These are phyloP conservation scores for Drosophila sulfurigaster DNA, from an alignment of 1,140 invertebrate species.

Conservation along the genomic window DNA sequence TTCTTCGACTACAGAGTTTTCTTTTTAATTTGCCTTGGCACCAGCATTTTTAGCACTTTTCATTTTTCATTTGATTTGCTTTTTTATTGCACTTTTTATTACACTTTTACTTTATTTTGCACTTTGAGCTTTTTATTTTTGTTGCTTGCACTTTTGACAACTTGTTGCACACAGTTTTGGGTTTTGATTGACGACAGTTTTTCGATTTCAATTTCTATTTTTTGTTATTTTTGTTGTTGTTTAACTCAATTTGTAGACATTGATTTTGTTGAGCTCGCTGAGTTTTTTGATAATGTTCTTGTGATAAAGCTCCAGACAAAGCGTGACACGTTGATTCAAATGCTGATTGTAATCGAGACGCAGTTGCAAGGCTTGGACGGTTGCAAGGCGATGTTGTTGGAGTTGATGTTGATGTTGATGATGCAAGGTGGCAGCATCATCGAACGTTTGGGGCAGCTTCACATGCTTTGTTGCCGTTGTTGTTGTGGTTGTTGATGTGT, in stretches of 20 bases:
- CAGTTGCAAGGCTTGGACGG: conserved; percentile 24
- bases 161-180: conserved; percentile 43
- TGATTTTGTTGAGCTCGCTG: conserved; percentile 42
- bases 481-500: conserved; percentile 19
- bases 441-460: conserved; percentile 47
- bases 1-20: background rate
- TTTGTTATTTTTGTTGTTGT: conserved; percentile 60
- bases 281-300: conserved; percentile 77
- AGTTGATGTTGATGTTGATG: conserved; percentile 1
- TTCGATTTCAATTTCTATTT: background rate
- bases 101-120: conserved; percentile 33
- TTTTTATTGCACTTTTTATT: conserved; percentile 25
- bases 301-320: conserved; percentile 72
- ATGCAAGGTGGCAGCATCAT: conserved; percentile 28
- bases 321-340: conserved; percentile 66
- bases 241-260: conserved; percentile 64
- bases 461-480: conserved; percentile 63
- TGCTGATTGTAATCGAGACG: conserved; percentile 62
- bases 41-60: conserved; percentile 56
- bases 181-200: conserved; percentile 11
- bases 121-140: conserved; percentile 35
- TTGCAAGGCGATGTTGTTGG: background rate
- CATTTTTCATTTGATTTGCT: conserved; percentile 28
- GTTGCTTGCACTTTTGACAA: conserved; percentile 18
- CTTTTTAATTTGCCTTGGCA: conserved; percentile 52